A percentile compares a stretch with the other conserved stretches of the same genome.
Evolutionary conservation across 2,888 invertebrate species (phyloP).

Genomic region (Hermodice carunculata): DNA sequence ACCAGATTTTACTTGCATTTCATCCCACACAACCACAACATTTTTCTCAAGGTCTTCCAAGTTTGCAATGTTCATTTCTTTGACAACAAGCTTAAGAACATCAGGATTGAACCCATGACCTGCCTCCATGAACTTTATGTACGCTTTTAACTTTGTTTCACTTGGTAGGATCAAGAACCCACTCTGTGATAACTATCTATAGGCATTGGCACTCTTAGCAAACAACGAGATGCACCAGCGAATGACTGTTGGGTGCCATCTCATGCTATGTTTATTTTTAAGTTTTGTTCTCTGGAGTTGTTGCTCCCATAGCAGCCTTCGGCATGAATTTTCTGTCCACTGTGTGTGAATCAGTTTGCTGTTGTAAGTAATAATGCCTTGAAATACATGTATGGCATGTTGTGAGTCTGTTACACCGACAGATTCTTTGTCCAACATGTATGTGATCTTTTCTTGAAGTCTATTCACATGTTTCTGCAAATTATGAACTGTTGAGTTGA

Average conservation of each 20-base stretch:
- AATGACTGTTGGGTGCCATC: conserved; percentile 13
- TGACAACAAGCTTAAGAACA: not conserved
- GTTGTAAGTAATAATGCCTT: no score
- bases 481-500: no score
- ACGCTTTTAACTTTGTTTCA: not conserved
- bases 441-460: no score
- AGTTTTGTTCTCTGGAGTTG: no score
- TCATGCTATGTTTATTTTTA: no score
- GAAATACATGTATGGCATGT: no score
- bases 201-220: not conserved
- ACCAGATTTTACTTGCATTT: conserved; percentile 6
- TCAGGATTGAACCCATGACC: not conserved
- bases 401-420: no score
- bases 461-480: no score
- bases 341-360: no score
- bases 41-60: not conserved
- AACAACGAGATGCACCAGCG: conserved; percentile 10
- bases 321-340: no score
- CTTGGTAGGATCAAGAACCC: conserved; percentile 8
- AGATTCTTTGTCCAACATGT: no score
- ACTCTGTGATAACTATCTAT: not conserved
- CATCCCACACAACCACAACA: conserved; percentile 11
- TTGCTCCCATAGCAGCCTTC: no score
- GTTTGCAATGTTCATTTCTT: not conserved
- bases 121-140: conserved; percentile 5